Evolutionary conservation across 1,140 invertebrate species (phyloP).

Genomic region (Aphaenogaster floridana): DNA sequence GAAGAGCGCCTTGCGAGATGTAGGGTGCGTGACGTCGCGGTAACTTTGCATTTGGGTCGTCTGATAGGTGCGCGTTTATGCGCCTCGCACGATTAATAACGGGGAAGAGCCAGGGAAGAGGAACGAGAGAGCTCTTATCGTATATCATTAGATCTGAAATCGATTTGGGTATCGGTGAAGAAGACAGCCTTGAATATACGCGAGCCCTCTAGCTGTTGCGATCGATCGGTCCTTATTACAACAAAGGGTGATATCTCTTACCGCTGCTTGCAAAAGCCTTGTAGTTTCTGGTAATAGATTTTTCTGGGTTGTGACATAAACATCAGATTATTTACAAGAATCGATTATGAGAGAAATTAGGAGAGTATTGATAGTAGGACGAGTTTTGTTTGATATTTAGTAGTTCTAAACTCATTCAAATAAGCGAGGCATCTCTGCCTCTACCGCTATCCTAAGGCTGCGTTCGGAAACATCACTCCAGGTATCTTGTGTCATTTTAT

Average conservation of each 20-base stretch:
- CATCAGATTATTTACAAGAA: neutral
- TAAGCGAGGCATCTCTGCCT: no score
- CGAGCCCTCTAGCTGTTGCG: neutral
- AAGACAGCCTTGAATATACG: slow-evolving; percentile 33
- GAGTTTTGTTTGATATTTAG: neutral
- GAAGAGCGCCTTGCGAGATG: slow-evolving; percentile 43
- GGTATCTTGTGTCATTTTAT: no score
- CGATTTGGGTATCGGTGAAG: slow-evolving; percentile 43
- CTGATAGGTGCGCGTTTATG: slow-evolving; percentile 56
- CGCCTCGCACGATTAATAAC: slow-evolving; percentile 55
- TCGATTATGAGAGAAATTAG: neutral
- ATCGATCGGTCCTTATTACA: slow-evolving; percentile 38
- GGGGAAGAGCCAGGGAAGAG: slow-evolving; percentile 22
- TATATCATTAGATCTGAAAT: slow-evolving; percentile 59
- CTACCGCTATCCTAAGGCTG: no score
- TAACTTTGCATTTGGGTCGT: slow-evolving; percentile 59
- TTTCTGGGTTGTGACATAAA: slow-evolving; percentile 10
- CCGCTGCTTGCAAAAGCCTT: slow-evolving; percentile 5
- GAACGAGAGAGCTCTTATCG: slow-evolving; percentile 41
- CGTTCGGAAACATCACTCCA: no score
- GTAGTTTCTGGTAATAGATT: slow-evolving; percentile 9
- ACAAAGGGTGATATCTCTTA: slow-evolving; percentile 39
- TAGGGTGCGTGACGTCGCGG: slow-evolving; percentile 46
- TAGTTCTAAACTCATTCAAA: no score
- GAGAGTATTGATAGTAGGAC: neutral